Conservation (phyloP, 92 coral and sea anemone genomes). For the Montipora capitata region DNA sequence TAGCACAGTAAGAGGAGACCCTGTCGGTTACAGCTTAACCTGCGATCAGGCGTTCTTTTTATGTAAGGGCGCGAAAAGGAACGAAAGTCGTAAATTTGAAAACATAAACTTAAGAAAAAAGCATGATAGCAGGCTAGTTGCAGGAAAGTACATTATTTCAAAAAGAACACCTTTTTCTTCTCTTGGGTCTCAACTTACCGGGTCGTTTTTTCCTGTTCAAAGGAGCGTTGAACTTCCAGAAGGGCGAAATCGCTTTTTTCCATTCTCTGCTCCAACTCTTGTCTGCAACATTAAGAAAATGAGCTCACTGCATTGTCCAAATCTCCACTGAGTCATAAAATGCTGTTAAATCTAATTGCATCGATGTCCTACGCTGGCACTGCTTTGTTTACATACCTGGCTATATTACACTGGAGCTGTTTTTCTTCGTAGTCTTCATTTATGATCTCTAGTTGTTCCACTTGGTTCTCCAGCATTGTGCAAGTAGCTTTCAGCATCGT, state of each 20-base stretch:
- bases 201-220: constrained; percentile 84
- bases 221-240: constrained; percentile 70
- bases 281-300: constrained; percentile 6
- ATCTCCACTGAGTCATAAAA: not conserved
- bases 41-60: no score
- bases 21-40: no score
- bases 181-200: constrained; percentile 40
- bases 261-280: constrained; percentile 50
- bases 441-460: constrained; percentile 95
- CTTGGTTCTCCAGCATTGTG: constrained; percentile 97
- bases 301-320: not conserved
- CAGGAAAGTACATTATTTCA: no score
- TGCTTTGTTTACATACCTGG: constrained; percentile 69
- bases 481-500: constrained; percentile 97
- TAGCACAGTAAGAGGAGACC: no score
- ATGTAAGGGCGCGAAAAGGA: no score
- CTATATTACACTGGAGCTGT: constrained; percentile 77
- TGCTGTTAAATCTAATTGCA: not conserved
- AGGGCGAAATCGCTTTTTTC: constrained; percentile 77
- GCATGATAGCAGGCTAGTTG: no score
- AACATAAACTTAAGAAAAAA: no score
- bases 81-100: no score
- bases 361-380: no score
- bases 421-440: constrained; percentile 94
- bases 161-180: no score